A percentile compares a stretch with the other conserved stretches of the same genome.
These are phyloP conservation scores for Nasonia longicornis DNA, from an alignment of 1,140 invertebrate species.

Conservation along the genomic window DNA sequence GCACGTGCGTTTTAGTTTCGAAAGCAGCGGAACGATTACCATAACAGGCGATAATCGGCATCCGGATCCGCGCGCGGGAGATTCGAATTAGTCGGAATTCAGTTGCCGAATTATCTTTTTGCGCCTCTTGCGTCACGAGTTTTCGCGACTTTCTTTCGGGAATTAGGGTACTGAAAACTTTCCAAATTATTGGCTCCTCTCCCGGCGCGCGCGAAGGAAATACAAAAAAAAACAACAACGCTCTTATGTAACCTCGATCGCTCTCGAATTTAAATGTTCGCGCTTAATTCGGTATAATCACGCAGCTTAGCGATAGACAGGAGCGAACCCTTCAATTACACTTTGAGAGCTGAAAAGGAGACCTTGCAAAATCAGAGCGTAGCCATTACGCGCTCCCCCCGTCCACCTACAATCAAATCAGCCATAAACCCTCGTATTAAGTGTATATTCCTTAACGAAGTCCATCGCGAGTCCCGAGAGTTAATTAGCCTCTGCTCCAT, in stretches of 20 bases:
- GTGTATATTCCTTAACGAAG: neutral
- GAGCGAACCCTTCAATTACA: neutral
- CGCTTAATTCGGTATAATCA: no score
- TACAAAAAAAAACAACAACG: no score
- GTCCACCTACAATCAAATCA: neutral
- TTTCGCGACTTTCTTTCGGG: neutral
- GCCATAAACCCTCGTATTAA: neutral
- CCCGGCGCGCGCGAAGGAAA: no score
- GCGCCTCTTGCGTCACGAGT: neutral
- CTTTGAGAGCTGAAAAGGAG: neutral
- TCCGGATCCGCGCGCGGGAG: neutral
- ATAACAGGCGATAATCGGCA: neutral
- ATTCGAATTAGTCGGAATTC: neutral
- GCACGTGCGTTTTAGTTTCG: neutral
- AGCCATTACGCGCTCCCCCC: neutral
- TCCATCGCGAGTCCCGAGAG: neutral
- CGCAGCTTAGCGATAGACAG: neutral
- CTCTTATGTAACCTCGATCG: no score
- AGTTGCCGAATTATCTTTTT: neutral
- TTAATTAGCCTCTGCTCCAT: neutral
- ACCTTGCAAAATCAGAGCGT: neutral
- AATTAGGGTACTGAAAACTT: neutral
- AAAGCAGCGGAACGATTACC: conserved; percentile 6
- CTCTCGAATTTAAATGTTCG: neutral
- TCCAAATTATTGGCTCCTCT: neutral